Conservation (phyloP, 2,113 vertebrate genomes). For the Symphodus melops region DNA sequence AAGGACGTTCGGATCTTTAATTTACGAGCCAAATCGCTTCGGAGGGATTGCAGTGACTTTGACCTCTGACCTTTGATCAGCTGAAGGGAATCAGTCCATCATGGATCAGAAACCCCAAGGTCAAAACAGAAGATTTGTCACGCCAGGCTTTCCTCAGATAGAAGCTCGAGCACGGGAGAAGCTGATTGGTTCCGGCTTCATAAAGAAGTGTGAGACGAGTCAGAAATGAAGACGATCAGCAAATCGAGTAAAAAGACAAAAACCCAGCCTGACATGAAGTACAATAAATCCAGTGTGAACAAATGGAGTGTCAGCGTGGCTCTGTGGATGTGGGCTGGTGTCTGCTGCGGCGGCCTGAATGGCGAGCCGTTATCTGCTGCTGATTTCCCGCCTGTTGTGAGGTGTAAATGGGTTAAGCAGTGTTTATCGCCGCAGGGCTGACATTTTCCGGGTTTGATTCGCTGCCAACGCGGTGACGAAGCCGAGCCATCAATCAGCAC, state of each 20-base stretch:
- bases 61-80: too few relatives aligned
- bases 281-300: background rate
- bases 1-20: too few relatives aligned
- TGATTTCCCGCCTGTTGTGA: constrained; percentile 41
- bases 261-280: background rate
- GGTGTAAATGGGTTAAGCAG: constrained; percentile 59
- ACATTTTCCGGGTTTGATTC: constrained; percentile 30
- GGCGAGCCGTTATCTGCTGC: constrained; percentile 33
- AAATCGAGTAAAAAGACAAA: too few relatives aligned
- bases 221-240: background rate
- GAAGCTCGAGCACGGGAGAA: too few relatives aligned
- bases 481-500: constrained; percentile 33
- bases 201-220: background rate
- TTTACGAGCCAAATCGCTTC: too few relatives aligned
- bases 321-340: background rate
- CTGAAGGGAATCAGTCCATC: too few relatives aligned
- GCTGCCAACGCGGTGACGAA: constrained; percentile 47
- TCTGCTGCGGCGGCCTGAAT: constrained; percentile 11
- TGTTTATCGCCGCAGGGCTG: constrained; percentile 34
- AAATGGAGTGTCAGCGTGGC: background rate
- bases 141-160: too few relatives aligned
- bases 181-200: background rate
- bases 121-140: too few relatives aligned
- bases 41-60: too few relatives aligned
- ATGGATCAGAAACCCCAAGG: too few relatives aligned